A percentile compares a stretch with the other conserved stretches of the same genome.
Conservation (phyloP, 2,113 vertebrate species). For the Burhinus oedicnemus region DNA sequence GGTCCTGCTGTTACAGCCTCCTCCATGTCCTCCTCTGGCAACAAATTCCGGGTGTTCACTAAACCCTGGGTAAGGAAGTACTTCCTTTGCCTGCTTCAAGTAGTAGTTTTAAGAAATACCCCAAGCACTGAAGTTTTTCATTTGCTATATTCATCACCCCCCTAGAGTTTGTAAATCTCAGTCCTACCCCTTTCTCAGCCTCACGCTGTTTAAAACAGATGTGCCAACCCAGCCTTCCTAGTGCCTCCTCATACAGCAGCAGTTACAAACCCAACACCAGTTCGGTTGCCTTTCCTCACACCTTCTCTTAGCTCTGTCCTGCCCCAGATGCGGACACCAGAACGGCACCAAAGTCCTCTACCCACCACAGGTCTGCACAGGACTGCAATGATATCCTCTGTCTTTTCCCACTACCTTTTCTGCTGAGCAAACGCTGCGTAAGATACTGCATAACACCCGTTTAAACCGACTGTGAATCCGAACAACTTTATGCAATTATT, state of each 20-base stretch:
- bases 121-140: background rate
- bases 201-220: background rate
- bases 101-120: background rate
- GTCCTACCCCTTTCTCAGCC: background rate
- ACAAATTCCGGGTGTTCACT: background rate
- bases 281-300: background rate
- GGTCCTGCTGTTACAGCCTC: background rate
- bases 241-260: background rate
- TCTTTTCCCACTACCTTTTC: background rate
- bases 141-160: background rate
- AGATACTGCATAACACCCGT: background rate
- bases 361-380: background rate
- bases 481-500: background rate
- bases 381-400: background rate
- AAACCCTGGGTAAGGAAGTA: background rate
- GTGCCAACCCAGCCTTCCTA: background rate
- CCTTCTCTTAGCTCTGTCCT: background rate
- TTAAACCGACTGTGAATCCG: background rate
- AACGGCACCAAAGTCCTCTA: background rate
- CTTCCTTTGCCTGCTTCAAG: background rate
- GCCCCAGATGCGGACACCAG: background rate
- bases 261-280: background rate
- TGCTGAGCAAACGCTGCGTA: background rate
- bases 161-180: background rate
- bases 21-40: background rate